Conservation (phyloP, 2,888 invertebrate species). For the Encarsia formosa region DNA sequence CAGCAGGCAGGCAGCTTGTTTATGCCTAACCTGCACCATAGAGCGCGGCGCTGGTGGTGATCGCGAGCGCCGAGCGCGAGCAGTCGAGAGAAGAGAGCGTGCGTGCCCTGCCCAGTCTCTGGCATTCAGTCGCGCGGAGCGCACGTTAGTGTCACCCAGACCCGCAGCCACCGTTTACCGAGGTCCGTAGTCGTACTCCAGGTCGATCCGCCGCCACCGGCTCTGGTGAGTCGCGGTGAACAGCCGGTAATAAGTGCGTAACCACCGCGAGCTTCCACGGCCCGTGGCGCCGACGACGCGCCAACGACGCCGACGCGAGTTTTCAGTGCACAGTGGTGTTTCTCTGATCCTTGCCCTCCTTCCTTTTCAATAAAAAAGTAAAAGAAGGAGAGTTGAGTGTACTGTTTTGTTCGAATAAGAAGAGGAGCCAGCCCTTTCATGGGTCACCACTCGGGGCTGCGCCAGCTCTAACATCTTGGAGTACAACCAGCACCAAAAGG, state of each 20-base stretch:
- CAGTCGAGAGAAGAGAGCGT: too few relatives aligned
- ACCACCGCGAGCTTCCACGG: neutral
- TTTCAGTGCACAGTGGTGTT: neutral
- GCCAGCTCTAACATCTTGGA: conserved; percentile 19
- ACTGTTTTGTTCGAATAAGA: too few relatives aligned
- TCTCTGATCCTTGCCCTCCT: neutral
- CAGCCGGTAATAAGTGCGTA: too few relatives aligned
- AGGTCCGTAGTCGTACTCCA: neutral
- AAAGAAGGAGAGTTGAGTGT: too few relatives aligned
- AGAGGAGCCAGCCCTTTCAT: conserved; percentile 4
- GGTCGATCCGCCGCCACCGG: neutral
- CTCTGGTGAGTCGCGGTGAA: neutral
- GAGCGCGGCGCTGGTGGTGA: neutral
- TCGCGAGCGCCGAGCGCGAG: conserved; percentile 3
- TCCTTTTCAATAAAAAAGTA: too few relatives aligned
- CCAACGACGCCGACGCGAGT: neutral
- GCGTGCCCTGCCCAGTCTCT: conserved; percentile 26
- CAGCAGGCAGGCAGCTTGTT: neutral
- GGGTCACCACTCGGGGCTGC: conserved; percentile 9
- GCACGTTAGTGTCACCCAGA: neutral
- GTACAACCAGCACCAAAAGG: conserved; percentile 8
- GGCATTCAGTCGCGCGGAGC: conserved; percentile 21
- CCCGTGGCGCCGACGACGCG: neutral
- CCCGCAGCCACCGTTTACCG: neutral
- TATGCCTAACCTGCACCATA: too few relatives aligned